These are phyloP conservation scores for Anaspis maculata DNA, from an alignment of 2,888 invertebrate species.

Conservation along the genomic window DNA sequence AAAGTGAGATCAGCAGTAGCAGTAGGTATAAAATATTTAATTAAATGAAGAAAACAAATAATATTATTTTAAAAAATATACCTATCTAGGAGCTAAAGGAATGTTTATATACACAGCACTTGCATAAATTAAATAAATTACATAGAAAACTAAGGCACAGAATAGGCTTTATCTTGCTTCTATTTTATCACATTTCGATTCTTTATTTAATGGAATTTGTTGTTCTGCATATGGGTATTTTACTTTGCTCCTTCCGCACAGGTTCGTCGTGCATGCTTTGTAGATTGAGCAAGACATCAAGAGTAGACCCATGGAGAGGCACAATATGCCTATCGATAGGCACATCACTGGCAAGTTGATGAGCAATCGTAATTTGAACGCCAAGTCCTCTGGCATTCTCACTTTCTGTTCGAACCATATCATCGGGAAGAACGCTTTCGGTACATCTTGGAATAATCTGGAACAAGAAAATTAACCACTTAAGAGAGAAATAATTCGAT, in stretches of 20 bases:
- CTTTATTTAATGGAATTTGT: slow-evolving; percentile 3
- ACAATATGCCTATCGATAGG: slow-evolving; percentile 17
- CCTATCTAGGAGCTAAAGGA: no score
- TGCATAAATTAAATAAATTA: no score
- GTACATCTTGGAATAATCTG: slow-evolving; percentile 59
- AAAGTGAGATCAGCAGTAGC: no score
- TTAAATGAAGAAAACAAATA: no score
- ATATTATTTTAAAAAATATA: no score
- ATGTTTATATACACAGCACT: no score
- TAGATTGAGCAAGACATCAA: neutral
- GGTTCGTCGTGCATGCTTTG: neutral
- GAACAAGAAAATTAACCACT: slow-evolving; percentile 7
- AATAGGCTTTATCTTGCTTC: no score
- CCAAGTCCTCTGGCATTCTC: slow-evolving; percentile 49
- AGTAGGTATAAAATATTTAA: no score
- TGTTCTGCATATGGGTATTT: slow-evolving; percentile 1
- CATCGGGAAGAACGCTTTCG: slow-evolving; percentile 62
- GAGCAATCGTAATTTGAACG: slow-evolving; percentile 46
- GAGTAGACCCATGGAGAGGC: slow-evolving; percentile 10
- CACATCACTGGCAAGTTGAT: slow-evolving; percentile 42
- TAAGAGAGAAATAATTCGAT: no score
- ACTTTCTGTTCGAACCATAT: slow-evolving; percentile 72
- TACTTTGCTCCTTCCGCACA: neutral
- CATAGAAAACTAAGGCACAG: no score
- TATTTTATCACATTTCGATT: slow-evolving; percentile 1